Conservation (phyloP, 2,797 vertebrate species). For the Lepilemur septentrionalis region DNA sequence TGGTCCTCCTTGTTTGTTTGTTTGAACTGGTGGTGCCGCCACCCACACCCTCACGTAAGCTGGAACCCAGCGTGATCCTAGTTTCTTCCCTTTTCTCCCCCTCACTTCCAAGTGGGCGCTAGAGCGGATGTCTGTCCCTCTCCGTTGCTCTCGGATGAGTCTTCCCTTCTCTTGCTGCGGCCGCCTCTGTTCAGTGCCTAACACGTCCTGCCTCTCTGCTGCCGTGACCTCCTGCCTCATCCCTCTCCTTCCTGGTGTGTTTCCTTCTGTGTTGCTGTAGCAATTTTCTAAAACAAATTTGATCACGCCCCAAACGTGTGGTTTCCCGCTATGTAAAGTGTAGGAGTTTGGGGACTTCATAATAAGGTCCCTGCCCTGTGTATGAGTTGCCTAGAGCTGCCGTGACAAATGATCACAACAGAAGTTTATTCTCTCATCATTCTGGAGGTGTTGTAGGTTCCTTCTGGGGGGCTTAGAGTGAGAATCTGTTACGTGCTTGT, state of each 20-base stretch:
- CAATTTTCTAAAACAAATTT: background rate
- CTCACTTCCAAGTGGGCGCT: background rate
- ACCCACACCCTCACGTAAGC: background rate
- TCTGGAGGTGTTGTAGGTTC: background rate
- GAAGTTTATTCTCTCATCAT: background rate
- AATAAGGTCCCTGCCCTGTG: background rate
- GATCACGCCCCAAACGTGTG: rapidly evolving
- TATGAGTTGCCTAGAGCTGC: background rate
- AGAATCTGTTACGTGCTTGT: background rate
- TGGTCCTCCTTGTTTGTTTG: background rate
- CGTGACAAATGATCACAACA: background rate
- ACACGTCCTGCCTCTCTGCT: background rate
- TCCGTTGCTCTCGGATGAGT: background rate
- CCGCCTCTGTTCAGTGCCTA: background rate
- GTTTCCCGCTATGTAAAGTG: background rate
- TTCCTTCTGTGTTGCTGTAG: background rate
- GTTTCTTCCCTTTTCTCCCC: background rate
- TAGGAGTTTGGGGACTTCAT: background rate
- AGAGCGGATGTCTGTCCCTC: background rate
- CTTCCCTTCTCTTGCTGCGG: background rate
- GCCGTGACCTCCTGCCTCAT: background rate
- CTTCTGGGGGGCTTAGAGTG: no score
- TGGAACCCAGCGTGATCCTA: background rate
- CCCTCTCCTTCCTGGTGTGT: rapidly evolving
- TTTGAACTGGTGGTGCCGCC: background rate